These are phyloP conservation scores for Haplotaxodon microlepis DNA, from an alignment of 2,113 vertebrate species.

Conservation along the genomic window DNA sequence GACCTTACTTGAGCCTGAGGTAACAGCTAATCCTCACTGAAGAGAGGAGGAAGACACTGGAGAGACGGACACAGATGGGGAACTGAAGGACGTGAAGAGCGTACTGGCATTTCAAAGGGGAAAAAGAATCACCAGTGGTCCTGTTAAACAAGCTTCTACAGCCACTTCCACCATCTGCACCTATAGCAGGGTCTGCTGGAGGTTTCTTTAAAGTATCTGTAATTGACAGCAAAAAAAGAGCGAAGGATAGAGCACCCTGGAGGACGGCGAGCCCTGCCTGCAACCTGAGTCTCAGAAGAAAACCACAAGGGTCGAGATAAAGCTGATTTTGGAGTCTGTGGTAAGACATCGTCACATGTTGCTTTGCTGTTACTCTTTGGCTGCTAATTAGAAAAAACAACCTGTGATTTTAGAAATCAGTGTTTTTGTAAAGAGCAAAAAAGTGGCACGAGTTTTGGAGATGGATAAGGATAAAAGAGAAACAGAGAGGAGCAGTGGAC, in stretches of 20 bases:
- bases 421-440: background rate
- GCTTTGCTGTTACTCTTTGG: background rate
- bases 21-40: background rate
- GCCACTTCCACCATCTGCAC: background rate
- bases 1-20: background rate
- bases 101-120: background rate
- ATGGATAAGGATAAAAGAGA: background rate
- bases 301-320: constrained; percentile 16
- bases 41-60: background rate
- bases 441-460: background rate
- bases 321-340: constrained; percentile 27
- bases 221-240: background rate
- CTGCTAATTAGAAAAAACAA: background rate
- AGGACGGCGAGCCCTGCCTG: background rate
- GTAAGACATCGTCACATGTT: background rate
- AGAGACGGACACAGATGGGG: background rate
- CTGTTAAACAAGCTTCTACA: background rate
- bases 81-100: background rate
- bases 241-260: background rate
- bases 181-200: background rate
- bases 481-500: background rate
- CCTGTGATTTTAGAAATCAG: background rate
- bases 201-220: background rate
- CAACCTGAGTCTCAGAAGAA: background rate
- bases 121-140: background rate